These are phyloP conservation scores for Oreochromis aureus DNA, from an alignment of 2,113 vertebrate genomes.

Conservation along the genomic window DNA sequence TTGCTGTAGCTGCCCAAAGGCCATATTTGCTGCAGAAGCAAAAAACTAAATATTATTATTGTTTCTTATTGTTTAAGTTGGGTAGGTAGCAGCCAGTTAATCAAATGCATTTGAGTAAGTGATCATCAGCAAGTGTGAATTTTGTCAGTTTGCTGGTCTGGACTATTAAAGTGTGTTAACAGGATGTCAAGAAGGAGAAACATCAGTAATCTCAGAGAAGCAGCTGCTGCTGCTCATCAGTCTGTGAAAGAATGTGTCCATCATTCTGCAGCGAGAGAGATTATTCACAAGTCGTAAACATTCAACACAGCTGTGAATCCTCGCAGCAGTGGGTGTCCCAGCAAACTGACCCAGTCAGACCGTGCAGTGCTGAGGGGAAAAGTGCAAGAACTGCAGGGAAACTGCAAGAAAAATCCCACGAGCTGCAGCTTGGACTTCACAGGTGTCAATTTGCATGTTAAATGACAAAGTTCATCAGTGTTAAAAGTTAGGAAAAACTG, in stretches of 20 bases:
- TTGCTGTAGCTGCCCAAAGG: not conserved
- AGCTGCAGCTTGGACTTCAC: not conserved
- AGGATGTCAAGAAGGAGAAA: not conserved
- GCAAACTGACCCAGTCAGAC: not conserved
- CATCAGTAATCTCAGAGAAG: not conserved
- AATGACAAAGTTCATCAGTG: not conserved
- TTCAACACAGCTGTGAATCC: not conserved
- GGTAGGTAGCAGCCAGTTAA: not conserved
- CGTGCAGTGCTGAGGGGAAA: fast-evolving
- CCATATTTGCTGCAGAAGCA: not conserved
- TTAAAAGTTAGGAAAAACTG: not conserved
- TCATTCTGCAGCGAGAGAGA: not conserved
- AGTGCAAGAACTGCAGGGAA: not conserved
- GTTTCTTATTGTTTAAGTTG: not conserved
- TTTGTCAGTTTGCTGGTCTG: not conserved
- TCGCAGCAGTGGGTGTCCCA: not conserved
- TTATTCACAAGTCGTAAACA: not conserved
- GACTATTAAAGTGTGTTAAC: not conserved
- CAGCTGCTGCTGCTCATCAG: not conserved
- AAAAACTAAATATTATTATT: too few species aligned
- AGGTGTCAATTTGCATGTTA: not conserved
- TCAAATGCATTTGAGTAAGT: not conserved
- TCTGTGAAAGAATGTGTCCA: not conserved
- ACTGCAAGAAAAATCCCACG: not conserved
- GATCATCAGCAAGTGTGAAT: not conserved